phyloP scores from a whole-genome alignment of 2,888 invertebrate species.

The Drosophila mulleri region DNA sequence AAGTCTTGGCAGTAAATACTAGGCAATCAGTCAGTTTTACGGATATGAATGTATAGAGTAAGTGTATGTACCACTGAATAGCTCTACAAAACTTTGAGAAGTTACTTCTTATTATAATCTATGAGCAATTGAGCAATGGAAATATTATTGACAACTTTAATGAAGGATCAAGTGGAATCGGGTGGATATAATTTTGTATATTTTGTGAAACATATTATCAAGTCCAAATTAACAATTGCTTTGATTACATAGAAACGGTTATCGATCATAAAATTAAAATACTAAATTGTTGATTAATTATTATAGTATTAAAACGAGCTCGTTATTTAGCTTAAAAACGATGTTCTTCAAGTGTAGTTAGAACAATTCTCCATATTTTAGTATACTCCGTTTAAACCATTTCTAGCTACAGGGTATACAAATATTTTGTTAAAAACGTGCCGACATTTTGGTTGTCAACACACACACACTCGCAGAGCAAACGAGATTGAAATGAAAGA shows the following conservation, averaged over 20 bases:
- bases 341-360: not conserved
- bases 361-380: not conserved
- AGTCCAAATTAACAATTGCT: too few species aligned
- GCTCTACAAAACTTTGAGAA: too few species aligned
- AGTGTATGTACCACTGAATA: too few species aligned
- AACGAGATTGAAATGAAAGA: conserved; percentile 31
- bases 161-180: too few species aligned
- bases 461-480: conserved; percentile 32
- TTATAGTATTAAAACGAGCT: not conserved
- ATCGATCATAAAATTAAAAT: not conserved
- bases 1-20: not conserved
- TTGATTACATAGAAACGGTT: too few species aligned
- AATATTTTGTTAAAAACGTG: conserved; percentile 71
- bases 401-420: conserved; percentile 20
- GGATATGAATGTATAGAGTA: too few species aligned
- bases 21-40: not conserved
- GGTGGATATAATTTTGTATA: too few species aligned
- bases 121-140: too few species aligned
- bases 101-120: too few species aligned
- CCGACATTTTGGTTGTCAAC: conserved; percentile 80
- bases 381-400: not conserved
- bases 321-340: not conserved
- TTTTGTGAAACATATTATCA: too few species aligned
- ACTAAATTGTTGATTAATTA: not conserved
- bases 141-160: too few species aligned